Evolutionary conservation across 2,797 vertebrate genomes (phyloP), one percentile per base, ranked within the genome.

Genomic region (Onychomys torridus): DNA sequence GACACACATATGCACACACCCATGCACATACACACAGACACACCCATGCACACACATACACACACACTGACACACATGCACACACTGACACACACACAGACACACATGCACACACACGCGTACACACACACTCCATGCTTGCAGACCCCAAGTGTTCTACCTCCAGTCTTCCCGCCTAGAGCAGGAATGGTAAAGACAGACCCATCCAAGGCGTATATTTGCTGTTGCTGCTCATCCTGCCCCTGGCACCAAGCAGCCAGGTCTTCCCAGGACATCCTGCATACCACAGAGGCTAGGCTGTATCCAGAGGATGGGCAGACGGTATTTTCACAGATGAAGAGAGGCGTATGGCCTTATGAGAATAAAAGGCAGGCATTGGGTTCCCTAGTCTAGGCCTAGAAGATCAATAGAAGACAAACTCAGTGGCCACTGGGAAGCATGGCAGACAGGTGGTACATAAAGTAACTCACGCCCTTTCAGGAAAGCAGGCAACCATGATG

Each of bases 111-210:
- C 46, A 55, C 43, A 27, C 37, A 69, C 59, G 27, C 27, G 32
- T 4, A 65, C 29, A 65, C 32, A 83, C 16, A 61, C 32, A 13
- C 46, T 32, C 21, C 23, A 25, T 34, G 32, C 17, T 40, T 46
- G 2, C 17, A 61, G 12, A 46, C 6, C 10, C 40, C 32, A 21
- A 1, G 2, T 19, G 12, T 2, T 5, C 65, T 65, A 3, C 32
- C 34, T 59, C 29, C 25, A 29, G 10, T 43, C 34, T 17, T 75
- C 40, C 25, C 7, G 2, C 13, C 34, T 29, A 27, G 7, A 63
- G 19, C 13, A 59, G 13, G 34, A 25, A 37, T 2, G 12, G 17
- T 57, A 7, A 52, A 37, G 25, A 23, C 21, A 8, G 43, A 27
- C 17, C 43, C n/a, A 16, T 6, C 13, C 32, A 11, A 46, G 21